Conservation (phyloP, 2,113 vertebrate species). For the Neolamprologus cancellatus region DNA sequence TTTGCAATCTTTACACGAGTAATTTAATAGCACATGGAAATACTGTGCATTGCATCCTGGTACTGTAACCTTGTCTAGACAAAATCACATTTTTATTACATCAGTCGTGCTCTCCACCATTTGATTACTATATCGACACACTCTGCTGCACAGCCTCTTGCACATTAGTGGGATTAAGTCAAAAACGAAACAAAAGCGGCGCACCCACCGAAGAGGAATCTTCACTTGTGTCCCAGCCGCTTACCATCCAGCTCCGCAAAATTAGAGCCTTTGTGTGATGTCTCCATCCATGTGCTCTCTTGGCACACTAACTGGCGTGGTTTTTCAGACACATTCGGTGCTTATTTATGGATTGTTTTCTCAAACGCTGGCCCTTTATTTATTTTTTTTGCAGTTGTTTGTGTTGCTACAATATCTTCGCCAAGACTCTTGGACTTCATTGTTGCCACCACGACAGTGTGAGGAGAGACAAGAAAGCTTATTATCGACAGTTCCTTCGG, state of each 20-base stretch:
- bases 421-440: conserved; percentile 20
- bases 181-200: not conserved
- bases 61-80: not conserved
- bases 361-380: not conserved
- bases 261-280: not conserved
- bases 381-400: conserved; percentile 16
- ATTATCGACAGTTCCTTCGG: conserved; percentile 26
- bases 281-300: not conserved
- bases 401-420: conserved; percentile 4
- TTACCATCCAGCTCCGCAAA: not conserved
- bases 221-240: not conserved
- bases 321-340: conserved; percentile 10
- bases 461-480: conserved; percentile 31
- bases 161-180: conserved; percentile 2
- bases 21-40: not conserved
- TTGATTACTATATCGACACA: not conserved
- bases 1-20: not conserved
- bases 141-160: not conserved
- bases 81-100: not conserved
- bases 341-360: conserved; percentile 19
- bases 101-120: not conserved
- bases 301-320: not conserved
- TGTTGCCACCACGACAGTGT: conserved; percentile 11
- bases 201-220: not conserved
- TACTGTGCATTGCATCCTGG: not conserved